phyloP scores from a whole-genome alignment of 2,888 invertebrate species.

The Apocheima hispidaria region DNA sequence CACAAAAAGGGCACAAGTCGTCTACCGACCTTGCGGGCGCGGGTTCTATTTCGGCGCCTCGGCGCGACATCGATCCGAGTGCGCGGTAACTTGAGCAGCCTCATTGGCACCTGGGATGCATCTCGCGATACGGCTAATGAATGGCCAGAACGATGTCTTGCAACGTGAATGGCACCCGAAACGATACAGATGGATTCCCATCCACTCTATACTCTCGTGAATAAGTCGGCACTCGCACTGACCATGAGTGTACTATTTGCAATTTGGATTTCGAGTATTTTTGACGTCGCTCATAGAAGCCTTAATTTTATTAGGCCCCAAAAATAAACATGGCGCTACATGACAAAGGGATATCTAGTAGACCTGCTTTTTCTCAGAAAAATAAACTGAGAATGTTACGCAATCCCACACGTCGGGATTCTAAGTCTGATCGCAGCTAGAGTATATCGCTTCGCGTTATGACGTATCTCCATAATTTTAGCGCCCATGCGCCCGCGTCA shows the following conservation, averaged over 20 bases:
- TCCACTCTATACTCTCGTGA: conserved; percentile 20
- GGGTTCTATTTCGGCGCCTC: conserved; percentile 68
- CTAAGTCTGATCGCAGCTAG: conserved; percentile 21
- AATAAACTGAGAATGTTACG: conserved; percentile 35
- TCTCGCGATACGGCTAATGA: conserved; percentile 58
- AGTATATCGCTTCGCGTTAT: conserved; percentile 46
- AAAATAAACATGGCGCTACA: conserved; percentile 16
- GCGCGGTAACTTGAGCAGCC: conserved; percentile 70
- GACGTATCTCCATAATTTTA: conserved; percentile 32
- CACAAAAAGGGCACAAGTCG: conserved; percentile 72
- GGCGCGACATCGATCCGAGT: conserved; percentile 70
- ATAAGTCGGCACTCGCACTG: conserved; percentile 9
- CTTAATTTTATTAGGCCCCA: background rate
- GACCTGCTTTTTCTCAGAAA: conserved; percentile 1
- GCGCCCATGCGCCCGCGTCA: conserved; percentile 29
- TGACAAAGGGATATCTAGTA: conserved; percentile 11
- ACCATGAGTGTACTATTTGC: background rate
- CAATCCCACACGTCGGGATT: conserved; percentile 45
- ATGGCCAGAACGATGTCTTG: conserved; percentile 65
- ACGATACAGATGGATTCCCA: conserved; percentile 44
- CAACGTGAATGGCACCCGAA: conserved; percentile 43
- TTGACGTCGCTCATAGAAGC: background rate
- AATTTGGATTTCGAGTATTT: too few relatives aligned
- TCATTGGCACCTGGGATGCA: conserved; percentile 78
- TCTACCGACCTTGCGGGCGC: conserved; percentile 70